phyloP scores from a whole-genome alignment of 2,113 vertebrate species.

The Sus scrofa region T2T-Sscrofa CM000817.6:86726501-86727000 shows the following conservation, averaged over 20 bases:
- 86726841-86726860: neutral
- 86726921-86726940: neutral
- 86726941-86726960: rapidly evolving
- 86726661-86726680: neutral
- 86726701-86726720: neutral
- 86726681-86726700: neutral
- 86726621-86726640: neutral
- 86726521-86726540: neutral
- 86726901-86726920: neutral
- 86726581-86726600: neutral
- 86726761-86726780: neutral
- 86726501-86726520: too few relatives aligned
- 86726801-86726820: neutral
- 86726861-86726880: neutral
- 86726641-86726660: neutral
- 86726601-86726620: neutral
- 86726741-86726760: too few relatives aligned
- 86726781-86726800: neutral
- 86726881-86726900: neutral
- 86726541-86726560: neutral
- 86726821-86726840: neutral
- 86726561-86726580: neutral
- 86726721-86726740: neutral
- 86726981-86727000: neutral
- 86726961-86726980: neutral